Base-by-base conservation (phyloP, 2,888 invertebrate species). In the Hirtodrosophila trivittata region DNA sequence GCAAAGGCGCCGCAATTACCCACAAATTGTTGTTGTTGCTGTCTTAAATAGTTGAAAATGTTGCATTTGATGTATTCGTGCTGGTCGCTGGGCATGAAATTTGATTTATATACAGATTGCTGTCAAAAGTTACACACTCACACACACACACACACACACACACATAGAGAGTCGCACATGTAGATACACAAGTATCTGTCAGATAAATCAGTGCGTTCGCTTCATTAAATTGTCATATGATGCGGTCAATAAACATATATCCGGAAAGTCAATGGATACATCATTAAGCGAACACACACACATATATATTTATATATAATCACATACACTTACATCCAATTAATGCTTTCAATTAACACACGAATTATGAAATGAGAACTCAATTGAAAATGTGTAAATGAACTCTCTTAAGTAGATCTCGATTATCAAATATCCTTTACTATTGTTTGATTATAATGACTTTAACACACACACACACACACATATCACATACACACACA, bases 181-280 rank as follows among this genome's bases (percentile, higher is more conserved):
- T 16, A 62, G 41, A 51, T 21, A 64, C 52, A 59, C 42, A 63
- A 43, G 69, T 60, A 72, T 49, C 51, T 52, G 47, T 56, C 65
- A 60, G 46, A 55, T 55, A 68, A 49, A 75, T 71, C 52, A 52
- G 63, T 41, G 64, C 54, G 33, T 35, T 10, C 66, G 71, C 78
- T 84, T 84, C 68, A 84, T 81, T 84, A 78, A 83, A 83, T 83
- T 83, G 81, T 74, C 82, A 80, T 84, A 73, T 67, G 84, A 73
- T 77, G 54, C 67, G 75, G 56, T 70, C 74, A 70, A 80, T 80
- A 59, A 80, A 67, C 54, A 37, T 39, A 38, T 42, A 39, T 14
- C 13, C 9, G 30, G 33, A 14, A 3, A 69, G 33, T 64, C 51
- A 39, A 75, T 58, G 39, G 64, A 64, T 56, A 54, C 51, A 64